Conservation (phyloP, 1,140 invertebrate species). For the Drosophila persimilis region DNA sequence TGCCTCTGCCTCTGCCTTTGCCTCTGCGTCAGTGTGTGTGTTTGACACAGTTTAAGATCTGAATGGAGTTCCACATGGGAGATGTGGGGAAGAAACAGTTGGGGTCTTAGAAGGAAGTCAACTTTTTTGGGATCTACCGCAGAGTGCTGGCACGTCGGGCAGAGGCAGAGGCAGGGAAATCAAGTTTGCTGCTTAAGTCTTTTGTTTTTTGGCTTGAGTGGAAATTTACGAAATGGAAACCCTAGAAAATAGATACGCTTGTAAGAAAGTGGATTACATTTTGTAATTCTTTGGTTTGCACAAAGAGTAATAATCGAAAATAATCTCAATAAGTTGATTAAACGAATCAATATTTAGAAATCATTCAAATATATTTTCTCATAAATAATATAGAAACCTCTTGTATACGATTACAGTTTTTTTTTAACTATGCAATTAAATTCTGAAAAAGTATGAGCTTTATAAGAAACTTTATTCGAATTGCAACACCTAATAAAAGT, state of each 20-base stretch:
- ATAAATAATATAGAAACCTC: too few species aligned
- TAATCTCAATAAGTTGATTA: too few species aligned
- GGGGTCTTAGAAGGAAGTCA: conserved; percentile 15
- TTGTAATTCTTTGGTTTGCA: too few species aligned
- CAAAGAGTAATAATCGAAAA: background rate
- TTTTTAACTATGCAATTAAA: too few species aligned
- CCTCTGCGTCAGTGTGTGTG: conserved; percentile 14
- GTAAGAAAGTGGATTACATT: background rate
- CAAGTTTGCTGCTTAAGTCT: conserved; percentile 75
- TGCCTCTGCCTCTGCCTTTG: conserved; percentile 2
- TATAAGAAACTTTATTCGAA: too few species aligned
- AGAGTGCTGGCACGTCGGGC: background rate
- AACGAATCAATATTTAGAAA: too few species aligned
- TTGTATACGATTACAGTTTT: too few species aligned
- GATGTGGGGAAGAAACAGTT: conserved; percentile 7
- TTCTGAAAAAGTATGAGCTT: background rate
- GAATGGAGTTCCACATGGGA: conserved; percentile 16
- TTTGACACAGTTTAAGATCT: conserved; percentile 50
- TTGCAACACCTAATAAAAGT: too few species aligned
- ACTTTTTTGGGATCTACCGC: conserved; percentile 15
- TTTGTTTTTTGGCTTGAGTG: conserved; percentile 40
- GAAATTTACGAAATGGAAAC: background rate
- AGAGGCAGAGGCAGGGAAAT: conserved; percentile 11
- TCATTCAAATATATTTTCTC: too few species aligned
- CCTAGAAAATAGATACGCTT: rapidly evolving